Evolutionary conservation across 2,797 vertebrate species (phyloP).

Genomic region (Adelosebastes latens): DNA sequence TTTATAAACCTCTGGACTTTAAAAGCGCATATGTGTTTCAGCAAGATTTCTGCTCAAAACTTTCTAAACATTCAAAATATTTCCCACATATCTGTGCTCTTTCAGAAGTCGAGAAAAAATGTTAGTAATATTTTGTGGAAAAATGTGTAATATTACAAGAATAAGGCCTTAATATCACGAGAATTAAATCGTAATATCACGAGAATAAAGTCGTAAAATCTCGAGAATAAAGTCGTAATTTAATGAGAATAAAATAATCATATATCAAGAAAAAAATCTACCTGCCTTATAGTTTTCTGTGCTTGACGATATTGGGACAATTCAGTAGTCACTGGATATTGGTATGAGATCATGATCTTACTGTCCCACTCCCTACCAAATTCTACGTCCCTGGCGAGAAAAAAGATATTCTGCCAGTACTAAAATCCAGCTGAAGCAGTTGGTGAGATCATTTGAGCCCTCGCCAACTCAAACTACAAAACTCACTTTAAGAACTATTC

Average conservation of each 20-base stretch:
- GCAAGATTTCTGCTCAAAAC: background rate
- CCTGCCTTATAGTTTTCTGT: background rate
- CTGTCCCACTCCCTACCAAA: background rate
- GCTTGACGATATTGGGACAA: background rate
- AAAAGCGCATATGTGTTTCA: background rate
- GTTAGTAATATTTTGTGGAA: too few relatives aligned
- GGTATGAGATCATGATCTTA: background rate
- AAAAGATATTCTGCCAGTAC: background rate
- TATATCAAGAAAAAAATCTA: background rate
- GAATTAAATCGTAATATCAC: too few relatives aligned
- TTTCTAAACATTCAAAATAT: background rate
- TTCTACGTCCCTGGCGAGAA: background rate
- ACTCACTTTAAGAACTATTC: constrained; percentile 28
- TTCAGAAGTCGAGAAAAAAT: background rate
- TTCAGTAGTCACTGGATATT: background rate
- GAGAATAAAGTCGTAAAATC: too few relatives aligned
- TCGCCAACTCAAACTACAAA: constrained; percentile 26
- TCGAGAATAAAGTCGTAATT: too few relatives aligned
- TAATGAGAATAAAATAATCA: too few relatives aligned
- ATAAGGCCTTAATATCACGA: background rate
- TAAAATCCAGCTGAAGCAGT: constrained; percentile 6
- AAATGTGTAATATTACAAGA: background rate
- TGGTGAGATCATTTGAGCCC: constrained; percentile 6
- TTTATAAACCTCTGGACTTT: background rate
- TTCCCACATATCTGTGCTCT: background rate